Percentiles rank a stretch among this genome's conserved stretches.
phyloP scores from a whole-genome alignment of 1,140 invertebrate species.

The Octopus bimaculoides region DNA sequence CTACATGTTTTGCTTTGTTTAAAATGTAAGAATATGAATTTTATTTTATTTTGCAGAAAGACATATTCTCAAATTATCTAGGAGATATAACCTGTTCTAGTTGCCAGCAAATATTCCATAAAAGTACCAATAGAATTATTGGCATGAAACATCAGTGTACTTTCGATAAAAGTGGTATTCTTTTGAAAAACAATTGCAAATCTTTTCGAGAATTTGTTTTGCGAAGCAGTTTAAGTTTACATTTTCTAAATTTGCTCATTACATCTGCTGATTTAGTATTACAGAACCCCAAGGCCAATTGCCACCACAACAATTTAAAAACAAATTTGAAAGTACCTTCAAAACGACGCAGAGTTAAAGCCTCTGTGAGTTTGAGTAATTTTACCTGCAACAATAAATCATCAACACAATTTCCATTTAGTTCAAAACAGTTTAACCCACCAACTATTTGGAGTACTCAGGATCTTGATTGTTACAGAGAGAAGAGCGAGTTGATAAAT shows the following conservation, averaged over 20 bases:
- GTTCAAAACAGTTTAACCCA: not conserved
- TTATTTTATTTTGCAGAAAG: slow-evolving; percentile 3
- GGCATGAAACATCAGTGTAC: slow-evolving; percentile 12
- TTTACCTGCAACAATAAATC: not conserved
- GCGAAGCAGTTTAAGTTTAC: not conserved
- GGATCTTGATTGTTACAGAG: not conserved
- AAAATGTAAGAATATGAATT: not conserved
- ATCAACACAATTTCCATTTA: no score
- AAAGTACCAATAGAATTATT: not conserved
- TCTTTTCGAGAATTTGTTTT: slow-evolving; percentile 17
- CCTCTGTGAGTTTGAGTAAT: not conserved
- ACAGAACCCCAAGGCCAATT: no score
- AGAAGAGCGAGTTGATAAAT: not conserved
- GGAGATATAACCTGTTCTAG: not conserved
- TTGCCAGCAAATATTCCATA: not conserved
- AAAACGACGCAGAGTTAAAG: not conserved
- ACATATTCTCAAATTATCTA: slow-evolving; percentile 7
- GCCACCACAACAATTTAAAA: not conserved
- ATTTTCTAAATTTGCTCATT: not conserved
- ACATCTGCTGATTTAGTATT: not conserved
- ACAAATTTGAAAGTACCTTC: not conserved
- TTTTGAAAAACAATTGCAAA: not conserved
- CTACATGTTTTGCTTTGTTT: no score
- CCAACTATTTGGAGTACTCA: not conserved
- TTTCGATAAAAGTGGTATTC: not conserved